Conservation (phyloP, 2,888 invertebrate species). For the Epiblema foenella region DNA sequence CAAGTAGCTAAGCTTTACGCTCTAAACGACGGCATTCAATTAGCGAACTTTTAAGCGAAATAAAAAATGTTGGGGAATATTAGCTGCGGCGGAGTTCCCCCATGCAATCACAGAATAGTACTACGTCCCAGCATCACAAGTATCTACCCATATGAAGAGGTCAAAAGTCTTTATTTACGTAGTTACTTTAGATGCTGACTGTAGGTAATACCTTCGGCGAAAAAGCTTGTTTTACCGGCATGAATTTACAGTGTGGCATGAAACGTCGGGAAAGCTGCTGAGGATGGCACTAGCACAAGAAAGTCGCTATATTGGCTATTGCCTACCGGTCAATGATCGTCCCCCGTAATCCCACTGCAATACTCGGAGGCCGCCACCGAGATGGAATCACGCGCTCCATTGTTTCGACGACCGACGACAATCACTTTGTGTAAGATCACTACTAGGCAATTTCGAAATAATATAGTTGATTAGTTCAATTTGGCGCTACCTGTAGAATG, state of each 20-base stretch:
- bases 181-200: too few species aligned
- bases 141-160: too few species aligned
- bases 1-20: conserved; percentile 64
- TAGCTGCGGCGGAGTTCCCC: not conserved
- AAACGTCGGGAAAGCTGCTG: conserved; percentile 4
- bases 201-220: too few species aligned
- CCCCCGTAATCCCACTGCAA: conserved; percentile 11
- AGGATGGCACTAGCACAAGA: not conserved
- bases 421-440: conserved; percentile 50
- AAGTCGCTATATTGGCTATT: conserved; percentile 3
- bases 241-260: conserved; percentile 13
- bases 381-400: conserved; percentile 73
- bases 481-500: conserved; percentile 35
- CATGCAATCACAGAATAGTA: too few species aligned
- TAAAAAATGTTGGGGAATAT: conserved; percentile 34
- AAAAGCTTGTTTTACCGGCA: conserved; percentile 3
- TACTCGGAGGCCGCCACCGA: conserved; percentile 47
- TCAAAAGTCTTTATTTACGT: too few species aligned
- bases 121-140: too few species aligned
- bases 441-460: conserved; percentile 49
- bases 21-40: conserved; percentile 48
- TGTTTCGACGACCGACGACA: conserved; percentile 56
- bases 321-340: conserved; percentile 49
- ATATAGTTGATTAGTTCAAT: conserved; percentile 39
- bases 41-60: conserved; percentile 50